phyloP scores from a whole-genome alignment of 2,888 invertebrate genomes.

The Hirtodrosophila duncani region DNA sequence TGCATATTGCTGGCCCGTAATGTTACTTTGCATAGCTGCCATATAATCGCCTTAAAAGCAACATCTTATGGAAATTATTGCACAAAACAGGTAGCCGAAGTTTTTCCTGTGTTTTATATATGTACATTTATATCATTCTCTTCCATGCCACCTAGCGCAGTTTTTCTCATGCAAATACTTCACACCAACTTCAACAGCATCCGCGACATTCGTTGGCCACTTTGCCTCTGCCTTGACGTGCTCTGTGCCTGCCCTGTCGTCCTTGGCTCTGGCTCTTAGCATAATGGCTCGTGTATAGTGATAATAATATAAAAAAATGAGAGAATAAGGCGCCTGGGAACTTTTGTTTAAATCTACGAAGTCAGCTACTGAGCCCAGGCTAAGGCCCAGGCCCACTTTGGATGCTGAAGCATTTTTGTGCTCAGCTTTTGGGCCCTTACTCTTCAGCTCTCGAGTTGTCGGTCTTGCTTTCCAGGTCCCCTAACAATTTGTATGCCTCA shows the following conservation, averaged over 20 bases:
- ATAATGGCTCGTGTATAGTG: constrained; percentile 54
- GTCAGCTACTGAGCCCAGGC: constrained; percentile 17
- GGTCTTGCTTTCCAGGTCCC: constrained; percentile 41
- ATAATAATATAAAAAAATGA: constrained; percentile 35
- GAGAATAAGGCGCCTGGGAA: constrained; percentile 47
- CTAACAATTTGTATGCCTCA: constrained; percentile 66
- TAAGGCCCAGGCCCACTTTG: constrained; percentile 24
- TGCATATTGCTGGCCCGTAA: too few species aligned
- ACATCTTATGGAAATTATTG: too few species aligned
- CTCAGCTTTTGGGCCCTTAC: constrained; percentile 4
- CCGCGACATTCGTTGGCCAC: constrained; percentile 37
- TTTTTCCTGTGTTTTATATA: constrained; percentile 22
- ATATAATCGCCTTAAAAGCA: too few species aligned
- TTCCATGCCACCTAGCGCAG: constrained; percentile 26
- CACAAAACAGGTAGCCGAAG: too few species aligned
- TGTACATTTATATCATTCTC: constrained; percentile 12
- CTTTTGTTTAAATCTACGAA: constrained; percentile 60
- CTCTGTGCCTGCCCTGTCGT: neutral
- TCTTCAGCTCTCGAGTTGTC: neutral
- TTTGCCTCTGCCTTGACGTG: constrained; percentile 9
- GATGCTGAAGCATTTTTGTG: constrained; percentile 21
- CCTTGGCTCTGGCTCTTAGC: constrained; percentile 30
- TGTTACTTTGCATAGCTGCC: too few species aligned
- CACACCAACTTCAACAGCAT: constrained; percentile 58
- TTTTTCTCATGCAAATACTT: constrained; percentile 65